phyloP scores from a whole-genome alignment of 2,113 vertebrate species.

The Ptilonorhynchus violaceus region DNA sequence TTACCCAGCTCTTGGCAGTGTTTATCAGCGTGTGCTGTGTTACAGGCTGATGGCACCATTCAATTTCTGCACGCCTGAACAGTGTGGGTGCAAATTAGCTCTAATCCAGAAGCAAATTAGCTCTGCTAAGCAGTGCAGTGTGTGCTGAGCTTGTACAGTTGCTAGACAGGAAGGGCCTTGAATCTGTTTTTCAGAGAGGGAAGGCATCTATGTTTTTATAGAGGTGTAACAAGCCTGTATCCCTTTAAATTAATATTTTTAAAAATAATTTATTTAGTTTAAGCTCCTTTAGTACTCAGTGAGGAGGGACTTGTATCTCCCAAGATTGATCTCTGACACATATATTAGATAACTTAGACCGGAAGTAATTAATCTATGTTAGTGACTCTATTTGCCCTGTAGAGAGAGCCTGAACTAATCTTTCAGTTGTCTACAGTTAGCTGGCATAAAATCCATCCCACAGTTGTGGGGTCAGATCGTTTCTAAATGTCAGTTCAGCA shows the following conservation, averaged over 20 bases:
- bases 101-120: neutral
- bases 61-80: neutral
- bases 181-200: neutral
- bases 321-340: neutral
- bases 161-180: neutral
- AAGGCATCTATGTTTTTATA: neutral
- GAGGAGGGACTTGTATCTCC: neutral
- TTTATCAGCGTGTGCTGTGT: neutral
- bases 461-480: neutral
- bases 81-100: slow-evolving; percentile 1
- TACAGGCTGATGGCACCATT: neutral
- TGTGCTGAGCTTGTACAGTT: neutral
- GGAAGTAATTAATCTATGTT: neutral
- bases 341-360: neutral
- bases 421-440: neutral
- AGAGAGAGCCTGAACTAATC: neutral
- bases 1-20: neutral
- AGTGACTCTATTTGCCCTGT: neutral
- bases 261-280: neutral
- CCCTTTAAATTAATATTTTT: neutral
- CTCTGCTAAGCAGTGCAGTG: neutral
- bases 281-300: neutral
- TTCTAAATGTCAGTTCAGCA: neutral
- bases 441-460: neutral
- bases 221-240: neutral